Conservation (phyloP, 2,113 vertebrate species). For the Verasper variegatus region DNA sequence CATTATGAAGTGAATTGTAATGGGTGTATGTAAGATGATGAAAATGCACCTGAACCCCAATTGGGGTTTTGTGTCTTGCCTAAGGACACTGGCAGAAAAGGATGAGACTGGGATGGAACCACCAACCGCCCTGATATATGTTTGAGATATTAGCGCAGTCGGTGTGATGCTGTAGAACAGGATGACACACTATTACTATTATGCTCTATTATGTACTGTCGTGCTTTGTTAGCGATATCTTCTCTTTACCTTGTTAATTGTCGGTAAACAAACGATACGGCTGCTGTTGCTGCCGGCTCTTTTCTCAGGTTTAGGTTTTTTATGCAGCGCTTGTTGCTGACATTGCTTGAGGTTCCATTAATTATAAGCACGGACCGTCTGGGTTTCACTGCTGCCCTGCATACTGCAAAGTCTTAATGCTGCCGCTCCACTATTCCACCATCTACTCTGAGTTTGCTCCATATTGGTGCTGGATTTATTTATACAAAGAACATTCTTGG, state of each 20-base stretch:
- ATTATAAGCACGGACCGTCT: conserved; percentile 9
- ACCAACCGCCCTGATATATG: no score
- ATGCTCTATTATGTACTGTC: neutral
- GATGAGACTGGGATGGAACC: no score
- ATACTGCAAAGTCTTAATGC: neutral
- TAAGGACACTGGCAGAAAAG: no score
- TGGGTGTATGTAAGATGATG: no score
- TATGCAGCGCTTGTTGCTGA: conserved; percentile 13
- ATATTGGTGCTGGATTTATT: no score
- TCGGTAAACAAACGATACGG: neutral
- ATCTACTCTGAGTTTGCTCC: conserved; percentile 2
- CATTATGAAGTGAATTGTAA: no score
- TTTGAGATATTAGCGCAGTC: neutral
- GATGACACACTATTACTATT: neutral
- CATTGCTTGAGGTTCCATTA: conserved; percentile 4
- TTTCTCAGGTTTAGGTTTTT: conserved; percentile 2
- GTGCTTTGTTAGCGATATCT: neutral
- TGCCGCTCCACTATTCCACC: neutral
- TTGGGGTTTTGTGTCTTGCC: no score
- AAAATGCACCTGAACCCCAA: no score
- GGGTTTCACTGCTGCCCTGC: conserved; percentile 10
- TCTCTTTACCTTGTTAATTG: neutral
- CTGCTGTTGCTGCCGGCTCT: conserved; percentile 20
- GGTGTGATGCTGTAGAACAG: neutral
- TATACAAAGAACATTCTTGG: neutral